Evolutionary conservation across 2,113 vertebrate species (phyloP).

Genomic region (Apus apus): DNA sequence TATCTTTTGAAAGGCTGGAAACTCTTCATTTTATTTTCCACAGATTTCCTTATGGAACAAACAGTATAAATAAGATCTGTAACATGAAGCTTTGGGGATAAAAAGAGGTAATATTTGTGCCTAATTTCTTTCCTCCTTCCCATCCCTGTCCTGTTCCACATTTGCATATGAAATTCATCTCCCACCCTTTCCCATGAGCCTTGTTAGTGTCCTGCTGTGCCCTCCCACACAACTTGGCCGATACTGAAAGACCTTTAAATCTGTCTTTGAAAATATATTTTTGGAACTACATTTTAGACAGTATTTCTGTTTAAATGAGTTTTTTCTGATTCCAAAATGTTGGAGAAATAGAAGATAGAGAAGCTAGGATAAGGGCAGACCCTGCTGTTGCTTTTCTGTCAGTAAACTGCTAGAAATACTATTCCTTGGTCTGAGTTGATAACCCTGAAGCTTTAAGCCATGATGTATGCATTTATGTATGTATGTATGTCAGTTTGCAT

Average conservation of each 20-base stretch:
- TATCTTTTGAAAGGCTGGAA: not conserved
- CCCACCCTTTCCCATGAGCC: conserved; percentile 11
- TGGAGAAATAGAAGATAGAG: not conserved
- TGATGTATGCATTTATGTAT: not conserved
- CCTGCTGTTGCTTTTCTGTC: not conserved
- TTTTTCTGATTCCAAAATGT: not conserved
- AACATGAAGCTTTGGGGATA: not conserved
- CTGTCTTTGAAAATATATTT: not conserved
- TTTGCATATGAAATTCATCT: conserved; percentile 10
- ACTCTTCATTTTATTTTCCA: not conserved
- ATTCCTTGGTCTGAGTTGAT: not conserved
- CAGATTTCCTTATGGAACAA: not conserved
- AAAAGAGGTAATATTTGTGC: not conserved
- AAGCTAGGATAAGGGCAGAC: not conserved
- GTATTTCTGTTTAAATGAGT: not conserved
- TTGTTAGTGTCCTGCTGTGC: conserved; percentile 1
- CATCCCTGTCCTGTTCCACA: not conserved
- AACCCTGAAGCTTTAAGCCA: not conserved
- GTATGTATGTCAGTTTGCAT: not conserved
- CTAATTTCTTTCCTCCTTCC: not conserved
- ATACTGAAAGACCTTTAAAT: conserved; percentile 8
- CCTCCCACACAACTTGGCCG: conserved; percentile 8
- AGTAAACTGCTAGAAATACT: not conserved
- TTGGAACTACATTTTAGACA: not conserved
- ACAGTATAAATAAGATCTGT: not conserved